Base-by-base conservation (phyloP, 2,797 vertebrate species). In the Enteromius fasciolatus region DNA sequence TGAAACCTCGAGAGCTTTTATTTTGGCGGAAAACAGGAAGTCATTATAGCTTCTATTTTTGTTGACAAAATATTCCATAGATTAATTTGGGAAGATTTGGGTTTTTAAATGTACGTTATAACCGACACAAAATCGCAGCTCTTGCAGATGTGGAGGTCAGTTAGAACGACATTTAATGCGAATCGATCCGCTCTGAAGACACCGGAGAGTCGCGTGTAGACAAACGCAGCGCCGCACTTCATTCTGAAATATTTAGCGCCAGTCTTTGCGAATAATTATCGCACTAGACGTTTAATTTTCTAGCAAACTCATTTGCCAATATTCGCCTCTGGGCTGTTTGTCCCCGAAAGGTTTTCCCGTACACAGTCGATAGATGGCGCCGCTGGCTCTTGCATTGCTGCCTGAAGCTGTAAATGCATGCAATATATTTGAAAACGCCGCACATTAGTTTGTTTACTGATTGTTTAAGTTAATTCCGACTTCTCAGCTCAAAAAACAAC, bases 1-100 rank as follows among this genome's bases (percentile, higher is more conserved):
- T 76, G 59, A 18, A 61, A 33, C 70, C 23, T 17, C 9, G 0
- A 46, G 25, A 50, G 41, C 59, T 78, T 78, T 78, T 78, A 66
- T 78, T 66, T 48, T 50, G 76, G 25, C 18, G 25, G 5, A 20
- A 48, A 50, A 9, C 28, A 78, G 59, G 59, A 77, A 48, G 28
- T 48, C 7, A 6, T 6, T 31, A 8, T 3, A 28, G 52, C 52
- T 41, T 41, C 4, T 33, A 18, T 23, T 15, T 52, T 54, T 36
- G 18, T 9, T 36, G 48, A 54, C 31, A 41, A 5, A 39, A 12
- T 0, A 59, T 5, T 41, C 23, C 17, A n/a, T 25, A 41, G 9
- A 25, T 12, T 57, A 5, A 41, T 59, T 36, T 59, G 10, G 3
- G 0, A 3, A 72, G 5, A 52, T 33, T n/a, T n/a, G 18, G 11